Evolutionary conservation across 2,113 vertebrate genomes (phyloP).

Genomic region (Tychaedon coryphoeus): DNA sequence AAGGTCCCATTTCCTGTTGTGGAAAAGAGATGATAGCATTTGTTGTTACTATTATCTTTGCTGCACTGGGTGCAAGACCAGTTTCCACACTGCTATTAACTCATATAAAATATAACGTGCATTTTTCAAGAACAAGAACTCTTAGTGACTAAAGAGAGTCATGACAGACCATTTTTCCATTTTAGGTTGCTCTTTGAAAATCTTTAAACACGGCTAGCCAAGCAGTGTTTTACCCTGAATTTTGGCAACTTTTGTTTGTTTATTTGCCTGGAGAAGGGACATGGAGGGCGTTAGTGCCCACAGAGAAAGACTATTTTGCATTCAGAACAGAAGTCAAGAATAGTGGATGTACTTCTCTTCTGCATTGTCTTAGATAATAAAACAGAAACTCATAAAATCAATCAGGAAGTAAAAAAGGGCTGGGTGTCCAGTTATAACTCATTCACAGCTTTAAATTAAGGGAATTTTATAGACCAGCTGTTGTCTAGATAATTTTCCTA

Average conservation of each 20-base stretch:
- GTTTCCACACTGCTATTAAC: background rate
- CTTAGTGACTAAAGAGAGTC: background rate
- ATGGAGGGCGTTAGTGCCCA: background rate
- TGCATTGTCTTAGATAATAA: background rate
- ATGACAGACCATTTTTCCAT: background rate
- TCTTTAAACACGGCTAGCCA: background rate
- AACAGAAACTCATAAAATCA: background rate
- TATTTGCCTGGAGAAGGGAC: background rate
- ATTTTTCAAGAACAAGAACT: background rate
- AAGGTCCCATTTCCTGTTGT: background rate
- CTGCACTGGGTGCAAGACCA: background rate
- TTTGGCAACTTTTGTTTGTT: background rate
- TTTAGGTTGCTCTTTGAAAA: background rate
- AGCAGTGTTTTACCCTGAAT: background rate
- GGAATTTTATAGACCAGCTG: background rate
- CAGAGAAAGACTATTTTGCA: background rate
- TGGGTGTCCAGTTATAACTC: background rate
- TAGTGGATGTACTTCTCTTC: background rate
- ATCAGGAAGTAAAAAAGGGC: background rate
- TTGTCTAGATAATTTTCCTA: background rate
- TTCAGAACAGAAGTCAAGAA: background rate
- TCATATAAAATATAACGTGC: rapidly evolving
- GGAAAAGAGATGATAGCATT: background rate
- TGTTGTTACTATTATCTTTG: background rate
- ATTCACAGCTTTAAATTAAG: background rate